Evolutionary conservation across 2,113 vertebrate genomes (phyloP).

Genomic region (Spermophilus dauricus): DNA sequence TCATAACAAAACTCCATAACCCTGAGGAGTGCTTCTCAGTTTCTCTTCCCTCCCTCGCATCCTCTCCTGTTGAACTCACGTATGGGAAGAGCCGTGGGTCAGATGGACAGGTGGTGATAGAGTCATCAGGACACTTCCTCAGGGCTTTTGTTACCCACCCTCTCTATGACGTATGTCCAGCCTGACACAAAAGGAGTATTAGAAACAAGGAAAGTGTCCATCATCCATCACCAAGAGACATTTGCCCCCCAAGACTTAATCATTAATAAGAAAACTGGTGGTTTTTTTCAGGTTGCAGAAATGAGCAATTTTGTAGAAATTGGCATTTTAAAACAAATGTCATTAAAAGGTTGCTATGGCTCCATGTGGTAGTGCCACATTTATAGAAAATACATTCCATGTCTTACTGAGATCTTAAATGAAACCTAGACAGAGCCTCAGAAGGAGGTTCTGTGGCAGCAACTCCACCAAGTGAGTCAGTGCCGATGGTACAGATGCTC

Average conservation of each 20-base stretch:
- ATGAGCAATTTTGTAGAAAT: neutral
- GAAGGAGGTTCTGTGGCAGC: neutral
- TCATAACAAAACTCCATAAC: no score
- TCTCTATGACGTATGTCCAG: rapidly evolving
- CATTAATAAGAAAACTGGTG: neutral
- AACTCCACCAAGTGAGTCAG: no score
- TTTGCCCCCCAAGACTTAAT: neutral
- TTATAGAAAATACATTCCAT: neutral
- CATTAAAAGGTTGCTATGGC: neutral
- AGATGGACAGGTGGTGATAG: neutral
- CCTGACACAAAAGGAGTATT: neutral
- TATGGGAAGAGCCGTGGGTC: neutral
- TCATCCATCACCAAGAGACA: neutral
- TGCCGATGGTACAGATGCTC: neutral
- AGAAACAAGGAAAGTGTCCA: neutral
- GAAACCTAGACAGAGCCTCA: neutral
- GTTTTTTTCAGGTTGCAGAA: neutral
- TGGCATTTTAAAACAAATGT: neutral
- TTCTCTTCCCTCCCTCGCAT: no score
- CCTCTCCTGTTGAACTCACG: no score
- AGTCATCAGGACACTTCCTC: neutral
- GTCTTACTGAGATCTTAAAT: neutral
- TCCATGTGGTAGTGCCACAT: rapidly evolving
- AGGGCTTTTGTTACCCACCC: rapidly evolving
- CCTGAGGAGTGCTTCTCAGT: no score